A percentile compares a stretch with the other conserved stretches of the same genome.
Evolutionary conservation across 2,113 vertebrate species (phyloP).

Genomic region (Empidonax traillii): DNA sequence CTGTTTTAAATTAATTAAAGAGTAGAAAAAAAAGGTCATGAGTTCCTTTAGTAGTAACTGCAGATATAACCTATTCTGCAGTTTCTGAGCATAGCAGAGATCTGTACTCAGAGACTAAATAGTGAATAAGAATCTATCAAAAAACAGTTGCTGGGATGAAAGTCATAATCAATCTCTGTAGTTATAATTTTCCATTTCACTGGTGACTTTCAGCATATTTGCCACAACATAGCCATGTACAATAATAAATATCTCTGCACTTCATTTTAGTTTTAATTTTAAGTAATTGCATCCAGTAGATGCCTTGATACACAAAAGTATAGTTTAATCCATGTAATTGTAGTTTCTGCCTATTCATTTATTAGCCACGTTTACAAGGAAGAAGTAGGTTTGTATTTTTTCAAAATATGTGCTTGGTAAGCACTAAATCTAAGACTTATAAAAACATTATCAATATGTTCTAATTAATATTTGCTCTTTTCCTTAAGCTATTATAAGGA

Average conservation of each 20-base stretch:
- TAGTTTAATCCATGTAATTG: constrained; percentile 51
- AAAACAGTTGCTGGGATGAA: neutral
- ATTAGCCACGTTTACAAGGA: neutral
- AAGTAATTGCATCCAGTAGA: neutral
- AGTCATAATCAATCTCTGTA: neutral
- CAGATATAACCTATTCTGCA: neutral
- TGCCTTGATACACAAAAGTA: neutral
- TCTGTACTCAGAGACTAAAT: neutral
- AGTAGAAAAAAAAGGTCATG: neutral
- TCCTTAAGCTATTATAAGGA: constrained; percentile 75
- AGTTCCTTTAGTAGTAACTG: neutral
- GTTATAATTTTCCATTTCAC: neutral
- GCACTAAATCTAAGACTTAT: constrained; percentile 57
- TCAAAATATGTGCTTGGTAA: constrained; percentile 26
- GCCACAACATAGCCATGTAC: neutral
- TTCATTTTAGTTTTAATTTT: constrained; percentile 21
- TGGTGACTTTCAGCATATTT: neutral
- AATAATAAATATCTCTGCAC: neutral
- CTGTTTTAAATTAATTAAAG: neutral
- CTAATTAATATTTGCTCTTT: constrained; percentile 79
- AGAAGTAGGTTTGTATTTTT: constrained; percentile 34
- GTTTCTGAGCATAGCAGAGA: neutral
- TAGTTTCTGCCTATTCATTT: constrained; percentile 42
- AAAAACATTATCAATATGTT: constrained; percentile 74
- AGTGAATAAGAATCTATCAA: neutral